Base-by-base conservation (phyloP, 2,888 invertebrate genomes). In the Limnephilus marmoratus region DNA sequence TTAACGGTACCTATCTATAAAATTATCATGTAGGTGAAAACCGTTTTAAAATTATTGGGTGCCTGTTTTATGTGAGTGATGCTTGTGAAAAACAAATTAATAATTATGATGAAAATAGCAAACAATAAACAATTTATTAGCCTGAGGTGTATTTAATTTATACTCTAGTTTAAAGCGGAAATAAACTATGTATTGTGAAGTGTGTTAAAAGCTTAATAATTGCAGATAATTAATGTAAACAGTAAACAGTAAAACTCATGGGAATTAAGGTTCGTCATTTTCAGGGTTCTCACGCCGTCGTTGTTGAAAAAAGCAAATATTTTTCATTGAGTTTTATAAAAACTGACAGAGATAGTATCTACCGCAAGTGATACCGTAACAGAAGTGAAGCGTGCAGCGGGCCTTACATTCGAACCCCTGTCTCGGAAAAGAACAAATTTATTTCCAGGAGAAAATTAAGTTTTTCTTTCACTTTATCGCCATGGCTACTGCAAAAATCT, bases 311-410 rank as follows among this genome's bases (percentile, higher is more conserved):
- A 68, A 68, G 68, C 7, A 68, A 68, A 68, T 68, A 68, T 68
- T 68, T 68, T 68, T 24, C 68, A 68, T 82, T 82, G 82, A 34
- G 34, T 34, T 68, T 68, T 2, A 68, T 68, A 68, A 68, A 68
- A 68, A 68, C 68, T 86, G 41, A 24, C 86, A 85, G 90, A 86
- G 81, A 90, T 85, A 90, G 68, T 82, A 41, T 24, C 34, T 68
- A 92, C 93, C 93, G 93, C 92, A 92, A 92, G 49, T 29, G 81
- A 85, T 92, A 93, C 93, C 93, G 93, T 92, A 92, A 91, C 34
- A 49, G 85, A 90, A 90, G 53, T 93, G 93, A 92, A 92, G 92
- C 93, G 92, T 90, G 89, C 90, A 81, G n/a, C 41, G 82, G 41
- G 24, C 83, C 83, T 13, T 12, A 4, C 83, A 34, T 83, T 34